These are phyloP conservation scores for Oncopeltus fasciatus DNA, from an alignment of 1,140 invertebrate genomes.

Conservation along the genomic window DNA sequence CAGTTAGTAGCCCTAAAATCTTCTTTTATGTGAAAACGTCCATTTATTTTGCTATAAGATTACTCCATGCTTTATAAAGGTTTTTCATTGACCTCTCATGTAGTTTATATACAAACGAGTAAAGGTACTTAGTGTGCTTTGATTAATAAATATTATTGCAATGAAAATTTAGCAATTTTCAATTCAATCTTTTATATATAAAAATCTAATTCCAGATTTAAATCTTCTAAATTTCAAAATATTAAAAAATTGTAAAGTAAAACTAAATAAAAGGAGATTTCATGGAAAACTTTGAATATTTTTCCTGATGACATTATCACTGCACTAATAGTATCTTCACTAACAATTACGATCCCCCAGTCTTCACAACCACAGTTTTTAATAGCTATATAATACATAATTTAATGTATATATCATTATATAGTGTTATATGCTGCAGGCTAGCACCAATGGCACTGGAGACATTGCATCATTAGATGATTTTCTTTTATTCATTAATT, in stretches of 20 bases:
- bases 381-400: constrained; percentile 2
- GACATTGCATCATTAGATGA: constrained; percentile 6
- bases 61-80: too few relatives aligned
- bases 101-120: too few relatives aligned
- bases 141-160: too few relatives aligned
- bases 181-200: too few relatives aligned
- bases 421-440: constrained; percentile 8
- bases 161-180: too few relatives aligned
- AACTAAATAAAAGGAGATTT: too few relatives aligned
- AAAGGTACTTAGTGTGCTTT: too few relatives aligned
- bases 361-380: constrained; percentile 12
- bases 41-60: too few relatives aligned
- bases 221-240: too few relatives aligned
- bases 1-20: neutral
- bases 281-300: neutral
- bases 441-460: constrained; percentile 10
- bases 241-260: too few relatives aligned
- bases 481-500: neutral
- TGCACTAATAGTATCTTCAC: constrained; percentile 5
- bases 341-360: constrained; percentile 3
- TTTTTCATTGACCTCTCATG: too few relatives aligned
- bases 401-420: neutral
- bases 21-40: neutral
- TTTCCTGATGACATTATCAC: constrained; percentile 6
- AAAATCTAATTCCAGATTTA: too few relatives aligned